Evolutionary conservation across 2,888 invertebrate species (phyloP).

Genomic region (Neocrepidodera transversa): DNA sequence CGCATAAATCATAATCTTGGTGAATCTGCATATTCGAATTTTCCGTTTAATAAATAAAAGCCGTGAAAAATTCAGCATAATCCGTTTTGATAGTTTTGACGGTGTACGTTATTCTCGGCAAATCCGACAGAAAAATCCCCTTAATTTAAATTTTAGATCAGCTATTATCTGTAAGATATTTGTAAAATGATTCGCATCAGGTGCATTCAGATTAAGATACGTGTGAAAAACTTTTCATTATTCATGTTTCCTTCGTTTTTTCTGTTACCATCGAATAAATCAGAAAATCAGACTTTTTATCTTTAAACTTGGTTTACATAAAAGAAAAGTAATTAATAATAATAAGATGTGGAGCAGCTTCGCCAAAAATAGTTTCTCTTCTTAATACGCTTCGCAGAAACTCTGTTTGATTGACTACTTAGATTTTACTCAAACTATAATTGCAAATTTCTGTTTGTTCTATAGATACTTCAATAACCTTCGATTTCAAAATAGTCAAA

Average conservation of each 20-base stretch:
- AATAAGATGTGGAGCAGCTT: too few relatives aligned
- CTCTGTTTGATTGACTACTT: too few relatives aligned
- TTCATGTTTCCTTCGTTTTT: conserved; percentile 11
- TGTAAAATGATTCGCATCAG: conserved; percentile 54
- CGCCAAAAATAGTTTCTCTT: too few relatives aligned
- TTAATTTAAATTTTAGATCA: conserved; percentile 59
- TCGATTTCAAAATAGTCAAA: too few relatives aligned
- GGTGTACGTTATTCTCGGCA: conserved; percentile 52
- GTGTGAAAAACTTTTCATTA: conserved; percentile 22
- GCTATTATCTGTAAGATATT: conserved; percentile 54
- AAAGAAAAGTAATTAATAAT: too few relatives aligned
- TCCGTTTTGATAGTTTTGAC: conserved; percentile 56
- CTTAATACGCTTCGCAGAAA: too few relatives aligned
- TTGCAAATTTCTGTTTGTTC: too few relatives aligned
- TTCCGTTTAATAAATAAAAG: conserved; percentile 53
- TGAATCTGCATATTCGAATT: conserved; percentile 53
- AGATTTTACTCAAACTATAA: too few relatives aligned
- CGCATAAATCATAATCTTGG: conserved; percentile 34
- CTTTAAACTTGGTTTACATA: too few relatives aligned
- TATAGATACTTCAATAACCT: too few relatives aligned
- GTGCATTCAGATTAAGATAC: conserved; percentile 47
- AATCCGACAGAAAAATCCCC: conserved; percentile 54
- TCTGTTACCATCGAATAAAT: too few relatives aligned
- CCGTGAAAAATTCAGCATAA: conserved; percentile 57
- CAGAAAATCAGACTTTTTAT: too few relatives aligned